Percentiles rank a stretch among this genome's conserved stretches.
phyloP scores from a whole-genome alignment of 2,797 vertebrate genomes.

The Tamandua tetradactyla region DNA sequence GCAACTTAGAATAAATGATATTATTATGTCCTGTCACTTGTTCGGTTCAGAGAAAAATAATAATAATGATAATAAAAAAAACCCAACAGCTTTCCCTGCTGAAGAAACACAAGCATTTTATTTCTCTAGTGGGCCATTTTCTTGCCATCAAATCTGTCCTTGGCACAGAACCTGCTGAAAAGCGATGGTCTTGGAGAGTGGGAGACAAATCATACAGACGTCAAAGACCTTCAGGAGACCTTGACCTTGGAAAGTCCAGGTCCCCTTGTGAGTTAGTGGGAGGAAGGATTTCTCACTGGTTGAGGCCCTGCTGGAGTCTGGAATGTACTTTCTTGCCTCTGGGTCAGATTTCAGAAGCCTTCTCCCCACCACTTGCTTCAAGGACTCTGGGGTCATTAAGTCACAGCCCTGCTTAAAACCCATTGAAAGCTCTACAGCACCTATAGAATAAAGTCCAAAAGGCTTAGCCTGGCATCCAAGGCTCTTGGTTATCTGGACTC shows the following conservation, averaged over 20 bases:
- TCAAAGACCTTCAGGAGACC: background rate
- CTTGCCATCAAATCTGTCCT: conserved; percentile 72
- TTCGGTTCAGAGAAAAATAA: conserved; percentile 78
- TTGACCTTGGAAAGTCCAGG: conserved; percentile 4
- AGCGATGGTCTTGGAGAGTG: background rate
- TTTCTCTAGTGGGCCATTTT: conserved; percentile 75
- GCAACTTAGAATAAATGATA: conserved; percentile 81
- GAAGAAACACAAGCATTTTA: conserved; percentile 74
- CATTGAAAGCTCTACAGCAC: background rate
- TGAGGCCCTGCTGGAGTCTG: background rate
- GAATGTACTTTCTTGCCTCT: conserved; percentile 11
- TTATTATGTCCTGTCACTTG: conserved; percentile 80
- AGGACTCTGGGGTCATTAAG: background rate
- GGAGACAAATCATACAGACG: background rate
- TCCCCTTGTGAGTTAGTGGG: background rate
- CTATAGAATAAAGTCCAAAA: background rate
- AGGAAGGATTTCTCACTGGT: background rate
- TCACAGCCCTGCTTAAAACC: background rate
- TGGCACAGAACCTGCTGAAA: conserved; percentile 58
- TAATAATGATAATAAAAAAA: conserved; percentile 77
- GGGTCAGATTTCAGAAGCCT: conserved; percentile 22
- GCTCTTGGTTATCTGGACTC: background rate
- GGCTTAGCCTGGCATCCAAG: background rate
- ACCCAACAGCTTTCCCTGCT: conserved; percentile 57
- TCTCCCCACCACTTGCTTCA: conserved; percentile 8